A percentile compares a stretch with the other conserved stretches of the same genome.
Evolutionary conservation across 2,113 vertebrate genomes (phyloP).

Genomic region (Hucho hucho): DNA sequence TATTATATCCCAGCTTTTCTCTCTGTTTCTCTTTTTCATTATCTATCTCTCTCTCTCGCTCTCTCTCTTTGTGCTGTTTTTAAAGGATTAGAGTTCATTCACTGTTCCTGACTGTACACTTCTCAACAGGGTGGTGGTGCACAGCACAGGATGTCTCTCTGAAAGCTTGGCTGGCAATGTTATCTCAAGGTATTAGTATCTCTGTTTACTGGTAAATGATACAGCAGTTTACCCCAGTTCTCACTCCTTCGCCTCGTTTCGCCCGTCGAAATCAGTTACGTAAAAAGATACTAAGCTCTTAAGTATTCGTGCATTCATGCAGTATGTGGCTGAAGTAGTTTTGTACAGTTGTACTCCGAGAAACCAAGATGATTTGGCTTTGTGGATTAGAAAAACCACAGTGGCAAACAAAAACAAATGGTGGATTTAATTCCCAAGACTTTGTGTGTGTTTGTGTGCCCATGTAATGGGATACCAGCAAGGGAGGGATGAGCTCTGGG

Average conservation of each 20-base stretch:
- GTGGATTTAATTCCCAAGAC: constrained; percentile 32
- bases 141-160: too few species aligned
- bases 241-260: not conserved
- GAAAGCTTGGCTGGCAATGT: constrained; percentile 2
- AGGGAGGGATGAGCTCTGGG: not conserved
- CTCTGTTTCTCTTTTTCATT: not conserved
- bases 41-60: not conserved
- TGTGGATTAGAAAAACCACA: too few species aligned
- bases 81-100: constrained; percentile 64
- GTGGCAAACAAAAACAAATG: constrained; percentile 50
- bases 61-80: constrained; percentile 56
- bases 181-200: constrained; percentile 12
- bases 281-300: not conserved
- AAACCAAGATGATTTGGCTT: too few species aligned
- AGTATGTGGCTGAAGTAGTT: too few species aligned
- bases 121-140: constrained; percentile 45
- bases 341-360: too few species aligned
- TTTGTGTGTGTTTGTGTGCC: constrained; percentile 7
- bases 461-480: constrained; percentile 12
- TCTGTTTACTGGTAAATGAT: constrained; percentile 5
- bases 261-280: not conserved
- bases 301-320: too few species aligned
- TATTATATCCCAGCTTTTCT: constrained; percentile 44
- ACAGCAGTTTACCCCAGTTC: not conserved
- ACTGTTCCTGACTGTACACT: constrained; percentile 54